These are phyloP conservation scores for Eumerus sabulonum DNA, from an alignment of 2,888 invertebrate genomes.

Conservation along the genomic window DNA sequence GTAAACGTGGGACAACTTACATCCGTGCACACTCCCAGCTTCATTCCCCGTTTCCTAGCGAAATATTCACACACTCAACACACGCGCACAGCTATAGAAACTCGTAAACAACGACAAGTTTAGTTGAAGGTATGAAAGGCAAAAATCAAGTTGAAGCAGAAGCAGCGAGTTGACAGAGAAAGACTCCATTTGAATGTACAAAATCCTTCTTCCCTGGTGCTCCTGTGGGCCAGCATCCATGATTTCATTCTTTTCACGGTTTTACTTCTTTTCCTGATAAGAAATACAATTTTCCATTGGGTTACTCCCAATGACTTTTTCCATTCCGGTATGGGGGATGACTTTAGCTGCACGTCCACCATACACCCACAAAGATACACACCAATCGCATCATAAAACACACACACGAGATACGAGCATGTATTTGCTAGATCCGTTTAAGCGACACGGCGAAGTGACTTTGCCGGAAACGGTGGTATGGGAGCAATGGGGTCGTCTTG, in stretches of 20 bases:
- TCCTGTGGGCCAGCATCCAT: no score
- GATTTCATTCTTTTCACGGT: no score
- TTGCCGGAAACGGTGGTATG: background rate
- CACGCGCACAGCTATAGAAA: background rate
- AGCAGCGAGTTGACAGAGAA: slow-evolving; percentile 54
- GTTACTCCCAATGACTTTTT: background rate
- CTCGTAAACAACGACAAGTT: no score
- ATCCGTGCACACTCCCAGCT: slow-evolving; percentile 14
- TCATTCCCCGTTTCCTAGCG: slow-evolving; percentile 18
- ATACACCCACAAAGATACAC: slow-evolving; percentile 33
- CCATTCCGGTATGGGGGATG: background rate
- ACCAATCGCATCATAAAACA: slow-evolving; percentile 64
- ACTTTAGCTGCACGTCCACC: background rate
- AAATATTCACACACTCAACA: slow-evolving; percentile 29
- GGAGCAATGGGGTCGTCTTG: slow-evolving; percentile 10
- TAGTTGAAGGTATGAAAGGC: slow-evolving; percentile 10
- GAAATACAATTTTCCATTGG: slow-evolving; percentile 62
- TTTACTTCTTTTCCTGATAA: slow-evolving; percentile 11
- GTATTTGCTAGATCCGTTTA: slow-evolving; percentile 50
- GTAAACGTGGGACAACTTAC: slow-evolving; percentile 39
- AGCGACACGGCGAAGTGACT: slow-evolving; percentile 32
- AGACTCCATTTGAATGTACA: slow-evolving; percentile 61
- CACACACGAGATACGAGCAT: slow-evolving; percentile 42
- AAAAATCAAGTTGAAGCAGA: slow-evolving; percentile 42
- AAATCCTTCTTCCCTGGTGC: slow-evolving; percentile 6